Evolutionary conservation across 2,888 invertebrate genomes (phyloP).

Genomic region (Lypha dubia): DNA sequence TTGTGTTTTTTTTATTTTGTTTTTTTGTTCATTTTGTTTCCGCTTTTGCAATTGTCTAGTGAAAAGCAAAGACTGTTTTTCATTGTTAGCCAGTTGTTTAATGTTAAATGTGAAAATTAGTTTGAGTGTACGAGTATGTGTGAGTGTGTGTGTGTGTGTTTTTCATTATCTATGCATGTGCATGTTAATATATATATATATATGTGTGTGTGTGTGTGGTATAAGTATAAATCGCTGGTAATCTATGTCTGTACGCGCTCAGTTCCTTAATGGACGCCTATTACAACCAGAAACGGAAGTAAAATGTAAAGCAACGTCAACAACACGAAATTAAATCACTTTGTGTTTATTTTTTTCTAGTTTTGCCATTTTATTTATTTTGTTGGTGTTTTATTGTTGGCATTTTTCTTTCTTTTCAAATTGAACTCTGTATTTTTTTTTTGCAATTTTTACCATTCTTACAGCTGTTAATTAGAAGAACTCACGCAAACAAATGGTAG

Average conservation of each 20-base stretch:
- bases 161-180: constrained; percentile 9
- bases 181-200: background rate
- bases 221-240: constrained; percentile 47
- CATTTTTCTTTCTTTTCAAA: constrained; percentile 4
- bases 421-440: constrained; percentile 14
- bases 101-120: constrained; percentile 64
- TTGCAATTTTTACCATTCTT: constrained; percentile 63
- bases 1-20: background rate
- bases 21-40: constrained; percentile 56
- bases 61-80: constrained; percentile 58
- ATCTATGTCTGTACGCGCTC: constrained; percentile 71
- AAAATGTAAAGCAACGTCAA: constrained; percentile 73
- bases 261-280: constrained; percentile 71
- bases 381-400: constrained; percentile 30
- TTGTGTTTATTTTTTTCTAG: constrained; percentile 58
- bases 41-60: constrained; percentile 61
- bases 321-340: constrained; percentile 72
- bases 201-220: too few relatives aligned
- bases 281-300: constrained; percentile 72
- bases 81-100: constrained; percentile 65
- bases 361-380: constrained; percentile 31
- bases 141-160: constrained; percentile 21
- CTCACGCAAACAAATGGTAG: constrained; percentile 71
- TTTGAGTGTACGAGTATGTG: constrained; percentile 2
- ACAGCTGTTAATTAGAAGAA: constrained; percentile 71